Evolutionary conservation across 92 coral and sea anemone genomes (phyloP).

Genomic region (Zoanthus gigantus): DNA sequence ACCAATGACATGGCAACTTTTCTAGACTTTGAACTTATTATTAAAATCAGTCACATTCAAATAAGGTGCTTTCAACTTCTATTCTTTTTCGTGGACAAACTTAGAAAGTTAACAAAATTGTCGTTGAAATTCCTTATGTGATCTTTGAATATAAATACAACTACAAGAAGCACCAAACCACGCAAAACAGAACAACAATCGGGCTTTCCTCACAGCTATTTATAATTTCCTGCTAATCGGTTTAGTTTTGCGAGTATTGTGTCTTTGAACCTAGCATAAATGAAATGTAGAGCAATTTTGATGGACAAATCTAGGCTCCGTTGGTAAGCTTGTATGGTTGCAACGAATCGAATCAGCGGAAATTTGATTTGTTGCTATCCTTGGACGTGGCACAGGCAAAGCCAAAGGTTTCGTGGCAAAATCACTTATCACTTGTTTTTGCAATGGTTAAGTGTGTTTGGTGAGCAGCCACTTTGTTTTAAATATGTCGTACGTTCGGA

Average conservation of each 20-base stretch:
- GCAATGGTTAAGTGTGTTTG: neutral
- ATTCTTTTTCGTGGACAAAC: neutral
- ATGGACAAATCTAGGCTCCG: neutral
- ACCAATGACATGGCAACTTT: conserved; percentile 2
- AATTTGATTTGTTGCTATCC: neutral
- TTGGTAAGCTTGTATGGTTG: neutral
- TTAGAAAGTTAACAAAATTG: neutral
- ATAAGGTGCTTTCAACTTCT: neutral
- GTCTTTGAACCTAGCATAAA: too few species aligned
- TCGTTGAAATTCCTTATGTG: too few species aligned
- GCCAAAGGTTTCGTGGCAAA: neutral
- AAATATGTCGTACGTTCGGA: too few species aligned
- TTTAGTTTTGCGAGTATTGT: too few species aligned
- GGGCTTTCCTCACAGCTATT: too few species aligned
- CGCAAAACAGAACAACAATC: too few species aligned
- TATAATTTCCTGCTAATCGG: too few species aligned
- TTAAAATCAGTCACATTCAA: too few species aligned
- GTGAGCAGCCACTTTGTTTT: too few species aligned
- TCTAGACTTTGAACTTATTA: conserved; percentile 37
- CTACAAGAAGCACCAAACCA: too few species aligned
- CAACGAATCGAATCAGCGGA: neutral
- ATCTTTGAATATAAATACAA: too few species aligned
- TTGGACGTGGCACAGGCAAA: conserved; percentile 1
- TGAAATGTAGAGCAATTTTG: neutral
- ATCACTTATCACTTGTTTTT: neutral